Conservation (phyloP, 2,797 vertebrate species). For the Tamandua tetradactyla region DNA sequence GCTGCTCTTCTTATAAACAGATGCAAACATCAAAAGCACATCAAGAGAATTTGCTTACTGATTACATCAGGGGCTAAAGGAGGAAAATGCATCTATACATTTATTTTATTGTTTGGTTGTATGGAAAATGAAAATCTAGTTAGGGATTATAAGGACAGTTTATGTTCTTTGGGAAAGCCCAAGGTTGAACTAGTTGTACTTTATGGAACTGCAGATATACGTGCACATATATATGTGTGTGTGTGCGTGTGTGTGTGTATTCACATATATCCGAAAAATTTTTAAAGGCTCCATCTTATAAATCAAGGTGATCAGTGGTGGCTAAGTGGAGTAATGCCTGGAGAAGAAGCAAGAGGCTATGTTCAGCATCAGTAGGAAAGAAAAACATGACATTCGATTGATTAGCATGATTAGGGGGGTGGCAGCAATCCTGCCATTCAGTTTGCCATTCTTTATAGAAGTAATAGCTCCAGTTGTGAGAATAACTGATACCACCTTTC, state of each 20-base stretch:
- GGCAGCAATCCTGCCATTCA: neutral
- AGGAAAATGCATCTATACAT: neutral
- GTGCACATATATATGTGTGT: no score
- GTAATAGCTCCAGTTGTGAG: neutral
- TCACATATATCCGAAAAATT: neutral
- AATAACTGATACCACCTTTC: neutral
- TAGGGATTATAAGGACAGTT: neutral
- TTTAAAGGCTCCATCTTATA: neutral
- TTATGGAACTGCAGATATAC: neutral
- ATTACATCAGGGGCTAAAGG: neutral
- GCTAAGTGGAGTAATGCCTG: neutral
- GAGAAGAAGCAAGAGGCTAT: neutral
- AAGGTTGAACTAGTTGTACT: neutral
- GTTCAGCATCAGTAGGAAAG: neutral
- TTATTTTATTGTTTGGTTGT: neutral
- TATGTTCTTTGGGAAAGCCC: neutral
- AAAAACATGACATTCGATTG: neutral
- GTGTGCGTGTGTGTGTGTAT: neutral
- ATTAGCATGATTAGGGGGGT: neutral
- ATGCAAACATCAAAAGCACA: neutral
- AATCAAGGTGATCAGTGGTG: neutral
- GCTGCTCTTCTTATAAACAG: neutral
- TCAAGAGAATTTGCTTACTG: neutral
- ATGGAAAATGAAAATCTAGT: neutral
- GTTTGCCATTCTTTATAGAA: neutral